Evolutionary conservation across 2,113 vertebrate species (phyloP).

Genomic region (Tamias sibiricus): DNA sequence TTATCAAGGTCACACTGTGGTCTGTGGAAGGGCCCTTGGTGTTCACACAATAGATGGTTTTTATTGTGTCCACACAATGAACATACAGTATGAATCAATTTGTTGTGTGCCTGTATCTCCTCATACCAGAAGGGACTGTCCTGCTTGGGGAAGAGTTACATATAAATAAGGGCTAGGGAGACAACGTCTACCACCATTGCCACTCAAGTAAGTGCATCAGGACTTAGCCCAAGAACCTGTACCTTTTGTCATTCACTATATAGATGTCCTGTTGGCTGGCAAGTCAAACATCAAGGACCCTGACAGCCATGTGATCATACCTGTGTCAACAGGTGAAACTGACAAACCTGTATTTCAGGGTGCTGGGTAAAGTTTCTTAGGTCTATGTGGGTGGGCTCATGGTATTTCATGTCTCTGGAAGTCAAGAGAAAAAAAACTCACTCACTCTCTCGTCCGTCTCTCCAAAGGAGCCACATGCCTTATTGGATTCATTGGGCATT

Average conservation of each 20-base stretch:
- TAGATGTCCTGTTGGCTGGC: background rate
- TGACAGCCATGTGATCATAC: background rate
- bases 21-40: background rate
- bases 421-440: no score
- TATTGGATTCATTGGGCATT: background rate
- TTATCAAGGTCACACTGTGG: background rate
- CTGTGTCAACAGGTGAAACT: background rate
- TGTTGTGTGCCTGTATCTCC: background rate
- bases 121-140: background rate
- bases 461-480: background rate
- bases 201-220: background rate
- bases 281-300: background rate
- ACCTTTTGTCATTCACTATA: background rate
- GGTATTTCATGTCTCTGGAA: background rate
- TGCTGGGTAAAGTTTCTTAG: background rate
- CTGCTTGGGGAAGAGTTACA: background rate
- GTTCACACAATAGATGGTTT: background rate
- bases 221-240: background rate
- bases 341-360: background rate
- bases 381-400: background rate
- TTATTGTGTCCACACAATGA: background rate
- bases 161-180: background rate
- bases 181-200: background rate
- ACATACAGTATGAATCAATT: background rate
- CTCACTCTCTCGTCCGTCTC: background rate